Evolutionary conservation across 2,888 invertebrate species (phyloP).

Genomic region (Euphydryas editha): DNA sequence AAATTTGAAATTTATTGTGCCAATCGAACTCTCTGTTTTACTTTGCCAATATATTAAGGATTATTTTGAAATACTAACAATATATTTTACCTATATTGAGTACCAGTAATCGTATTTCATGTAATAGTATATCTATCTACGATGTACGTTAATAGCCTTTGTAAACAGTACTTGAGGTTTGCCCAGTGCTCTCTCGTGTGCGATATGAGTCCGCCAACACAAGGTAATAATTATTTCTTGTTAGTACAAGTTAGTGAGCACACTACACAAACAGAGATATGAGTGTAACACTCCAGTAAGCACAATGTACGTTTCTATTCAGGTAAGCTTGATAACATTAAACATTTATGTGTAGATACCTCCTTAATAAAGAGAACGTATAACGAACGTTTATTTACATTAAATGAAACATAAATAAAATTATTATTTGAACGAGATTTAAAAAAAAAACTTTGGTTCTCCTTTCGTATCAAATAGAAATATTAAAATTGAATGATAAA

Average conservation of each 20-base stretch:
- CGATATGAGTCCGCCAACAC: conserved; percentile 36
- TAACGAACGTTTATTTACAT: background rate
- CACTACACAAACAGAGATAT: conserved; percentile 36
- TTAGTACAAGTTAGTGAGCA: conserved; percentile 38
- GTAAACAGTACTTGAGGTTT: conserved; percentile 30
- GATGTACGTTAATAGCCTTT: conserved; percentile 21
- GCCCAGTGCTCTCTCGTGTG: conserved; percentile 32
- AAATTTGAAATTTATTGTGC: conserved; percentile 81
- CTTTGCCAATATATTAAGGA: conserved; percentile 70
- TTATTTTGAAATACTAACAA: background rate
- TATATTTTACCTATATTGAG: background rate
- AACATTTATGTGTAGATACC: conserved; percentile 15
- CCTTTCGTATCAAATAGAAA: conserved; percentile 1
- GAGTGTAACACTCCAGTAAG: conserved; percentile 33
- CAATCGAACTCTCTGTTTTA: conserved; percentile 67
- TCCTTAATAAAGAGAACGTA: conserved; percentile 11
- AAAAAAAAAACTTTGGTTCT: background rate
- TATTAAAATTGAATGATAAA: conserved; percentile 6
- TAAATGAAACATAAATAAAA: background rate
- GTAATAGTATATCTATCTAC: background rate
- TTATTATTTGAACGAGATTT: background rate
- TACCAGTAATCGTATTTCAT: background rate
- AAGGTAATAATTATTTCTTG: conserved; percentile 41
- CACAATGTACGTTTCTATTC: conserved; percentile 32
- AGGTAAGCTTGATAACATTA: conserved; percentile 24